Conservation (phyloP, 2,113 vertebrate genomes). For the Muntiacus muntjak region DNA sequence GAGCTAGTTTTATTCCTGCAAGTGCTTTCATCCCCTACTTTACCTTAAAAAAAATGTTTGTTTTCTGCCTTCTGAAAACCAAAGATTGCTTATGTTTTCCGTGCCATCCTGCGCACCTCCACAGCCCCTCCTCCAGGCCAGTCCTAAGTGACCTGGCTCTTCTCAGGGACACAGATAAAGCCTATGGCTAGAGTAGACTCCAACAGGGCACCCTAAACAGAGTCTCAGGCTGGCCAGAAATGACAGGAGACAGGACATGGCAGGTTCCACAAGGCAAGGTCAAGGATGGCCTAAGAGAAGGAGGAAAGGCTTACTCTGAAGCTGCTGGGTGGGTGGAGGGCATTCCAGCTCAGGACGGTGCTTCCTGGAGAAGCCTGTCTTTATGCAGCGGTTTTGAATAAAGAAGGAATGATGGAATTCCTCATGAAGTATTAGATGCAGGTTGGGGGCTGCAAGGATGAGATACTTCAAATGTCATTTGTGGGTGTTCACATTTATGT, state of each 20-base stretch:
- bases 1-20: not conserved
- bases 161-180: not conserved
- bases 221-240: not conserved
- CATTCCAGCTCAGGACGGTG: not conserved
- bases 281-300: not conserved
- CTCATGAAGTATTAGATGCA: not conserved
- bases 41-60: not conserved
- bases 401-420: not conserved
- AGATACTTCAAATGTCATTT: not conserved
- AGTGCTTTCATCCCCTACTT: not conserved
- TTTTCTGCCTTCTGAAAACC: not conserved
- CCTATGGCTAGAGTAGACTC: not conserved
- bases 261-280: too few relatives aligned
- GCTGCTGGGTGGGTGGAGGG: not conserved
- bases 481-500: not conserved
- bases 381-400: not conserved
- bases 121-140: not conserved
- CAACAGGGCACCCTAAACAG: too few relatives aligned
- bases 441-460: not conserved
- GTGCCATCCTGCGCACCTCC: fast-evolving
- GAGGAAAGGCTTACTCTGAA: not conserved
- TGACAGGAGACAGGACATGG: fast-evolving
- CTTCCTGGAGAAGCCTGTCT: not conserved
- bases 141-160: not conserved
- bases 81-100: not conserved